phyloP scores from a whole-genome alignment of 2,797 vertebrate genomes.

The Thamnophis elegans region DNA sequence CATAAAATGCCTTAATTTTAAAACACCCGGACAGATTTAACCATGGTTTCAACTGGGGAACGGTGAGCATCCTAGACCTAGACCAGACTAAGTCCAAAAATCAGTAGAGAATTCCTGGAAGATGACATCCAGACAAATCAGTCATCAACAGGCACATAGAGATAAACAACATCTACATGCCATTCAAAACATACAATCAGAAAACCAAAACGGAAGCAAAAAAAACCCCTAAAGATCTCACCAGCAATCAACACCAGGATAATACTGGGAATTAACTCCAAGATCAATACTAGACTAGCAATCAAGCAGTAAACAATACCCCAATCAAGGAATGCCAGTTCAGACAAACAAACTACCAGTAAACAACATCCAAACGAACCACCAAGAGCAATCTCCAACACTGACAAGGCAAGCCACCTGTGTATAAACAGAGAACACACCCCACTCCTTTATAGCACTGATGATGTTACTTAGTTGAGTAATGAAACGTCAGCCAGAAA shows the following conservation, averaged over 20 bases:
- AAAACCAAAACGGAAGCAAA: no score
- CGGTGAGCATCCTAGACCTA: neutral
- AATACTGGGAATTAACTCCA: no score
- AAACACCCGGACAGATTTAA: neutral
- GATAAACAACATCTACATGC: neutral
- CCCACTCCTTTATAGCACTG: neutral
- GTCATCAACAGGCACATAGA: neutral
- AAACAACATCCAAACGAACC: neutral
- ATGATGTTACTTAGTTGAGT: neutral
- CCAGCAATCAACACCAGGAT: no score
- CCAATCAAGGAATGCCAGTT: no score
- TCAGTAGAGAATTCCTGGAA: neutral
- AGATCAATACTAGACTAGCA: neutral
- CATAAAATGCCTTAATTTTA: neutral
- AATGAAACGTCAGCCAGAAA: neutral
- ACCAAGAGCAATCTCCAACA: neutral
- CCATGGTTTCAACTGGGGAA: neutral
- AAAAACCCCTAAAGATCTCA: no score
- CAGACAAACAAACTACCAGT: no score
- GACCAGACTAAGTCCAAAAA: neutral
- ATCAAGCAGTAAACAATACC: neutral
- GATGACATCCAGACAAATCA: neutral
- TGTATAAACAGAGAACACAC: neutral
- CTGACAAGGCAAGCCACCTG: neutral
- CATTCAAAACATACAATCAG: no score